Base-by-base conservation (phyloP, 2,113 vertebrate genomes). In the Lasiurus borealis region DNA sequence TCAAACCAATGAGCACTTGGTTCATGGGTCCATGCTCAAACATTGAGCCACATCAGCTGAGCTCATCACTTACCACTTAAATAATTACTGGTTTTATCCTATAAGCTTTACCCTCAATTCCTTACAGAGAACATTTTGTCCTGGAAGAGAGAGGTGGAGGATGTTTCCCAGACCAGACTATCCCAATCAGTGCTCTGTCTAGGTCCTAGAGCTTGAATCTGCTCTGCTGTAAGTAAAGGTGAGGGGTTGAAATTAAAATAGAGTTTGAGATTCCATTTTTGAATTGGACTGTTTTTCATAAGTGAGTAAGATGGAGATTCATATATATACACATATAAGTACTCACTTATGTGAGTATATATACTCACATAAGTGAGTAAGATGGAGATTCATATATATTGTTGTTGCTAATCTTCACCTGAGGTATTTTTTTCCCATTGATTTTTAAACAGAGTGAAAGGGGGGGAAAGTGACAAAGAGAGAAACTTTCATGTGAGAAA, bases 111-210 rank as follows among this genome's bases (percentile, higher is more conserved):
- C 0, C 15, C 13, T 21, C 0, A 86, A 14, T 57, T 89, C 31
- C 36, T 71, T 9, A 77, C 0, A 54, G 18, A 48, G 8, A 18
- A 90, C 80, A 83, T 21, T 19, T 59, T 87, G 68, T 44, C 40
- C 18, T 54, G 5, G 7, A 68, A 81, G n/a, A 57, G 12, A 27
- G 34, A 71, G 12, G 11, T 25, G 10, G 5, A 46, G 1, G 12
- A 69, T 69, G 0, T 73, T 29, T n/a, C 1, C 21, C 11, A 78
- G 14, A 4, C 3, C 23, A 54, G 3, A 54, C 36, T 40, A 54
- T 3, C 46, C 1, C 12, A 6, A 1, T 3, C 23, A 5, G 18
- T 13, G 3, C 0, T 88, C 8, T 3, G 8, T 16, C 54, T 40
- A 54, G 13, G 5, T 62, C 34, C 16, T 52, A 66, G 14, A 48